These are phyloP conservation scores for Oxyura jamaicensis DNA, from an alignment of 2,113 vertebrate genomes.

Conservation along the genomic window DNA sequence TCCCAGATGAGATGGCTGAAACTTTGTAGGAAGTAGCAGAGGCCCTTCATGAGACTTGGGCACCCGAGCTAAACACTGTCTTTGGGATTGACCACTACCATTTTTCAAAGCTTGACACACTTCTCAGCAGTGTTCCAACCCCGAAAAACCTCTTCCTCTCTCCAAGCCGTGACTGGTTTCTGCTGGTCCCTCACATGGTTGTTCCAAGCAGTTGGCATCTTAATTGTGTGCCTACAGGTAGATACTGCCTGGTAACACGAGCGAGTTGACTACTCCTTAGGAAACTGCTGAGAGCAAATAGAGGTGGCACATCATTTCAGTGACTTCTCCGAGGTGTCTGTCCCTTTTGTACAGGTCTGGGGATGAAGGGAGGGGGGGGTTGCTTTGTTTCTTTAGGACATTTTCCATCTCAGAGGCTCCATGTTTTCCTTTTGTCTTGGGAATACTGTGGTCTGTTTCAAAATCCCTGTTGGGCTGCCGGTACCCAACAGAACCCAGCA, in stretches of 20 bases:
- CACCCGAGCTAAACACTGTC: not conserved
- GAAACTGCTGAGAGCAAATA: not conserved
- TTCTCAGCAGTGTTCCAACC: not conserved
- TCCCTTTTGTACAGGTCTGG: constrained; percentile 60
- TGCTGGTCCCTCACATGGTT: not conserved
- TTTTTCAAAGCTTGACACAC: not conserved
- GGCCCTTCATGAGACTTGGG: not conserved
- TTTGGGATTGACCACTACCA: not conserved
- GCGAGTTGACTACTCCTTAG: not conserved
- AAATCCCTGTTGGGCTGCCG: not conserved
- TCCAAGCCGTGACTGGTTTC: not conserved
- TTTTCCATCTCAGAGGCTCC: constrained; percentile 1
- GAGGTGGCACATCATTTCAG: not conserved
- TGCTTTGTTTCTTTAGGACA: constrained; percentile 42
- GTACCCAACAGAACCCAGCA: constrained; percentile 41
- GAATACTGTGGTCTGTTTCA: not conserved
- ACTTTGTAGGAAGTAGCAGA: not conserved
- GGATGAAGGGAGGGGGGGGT: not conserved
- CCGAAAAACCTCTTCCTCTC: not conserved
- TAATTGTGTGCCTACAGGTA: not conserved
- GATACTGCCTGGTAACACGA: not conserved
- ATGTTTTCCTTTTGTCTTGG: constrained; percentile 12
- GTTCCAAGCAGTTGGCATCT: not conserved
- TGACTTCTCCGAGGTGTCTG: not conserved
- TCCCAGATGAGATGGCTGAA: not conserved